phyloP scores from a whole-genome alignment of 2,113 vertebrate species.

The Alligator mississippiensis region DNA sequence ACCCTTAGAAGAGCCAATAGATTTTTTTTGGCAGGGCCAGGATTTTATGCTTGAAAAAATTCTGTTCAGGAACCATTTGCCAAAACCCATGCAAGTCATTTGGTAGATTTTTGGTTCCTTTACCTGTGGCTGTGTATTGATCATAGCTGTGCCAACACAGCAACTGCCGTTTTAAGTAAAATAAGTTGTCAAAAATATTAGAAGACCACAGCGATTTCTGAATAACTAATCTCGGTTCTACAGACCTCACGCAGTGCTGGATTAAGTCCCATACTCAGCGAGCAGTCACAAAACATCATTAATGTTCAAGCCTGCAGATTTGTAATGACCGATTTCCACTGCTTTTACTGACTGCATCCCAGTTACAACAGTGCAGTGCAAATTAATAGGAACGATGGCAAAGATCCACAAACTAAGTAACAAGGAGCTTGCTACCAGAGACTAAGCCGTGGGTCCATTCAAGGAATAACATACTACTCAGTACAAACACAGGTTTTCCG shows the following conservation, averaged over 20 bases:
- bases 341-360: not conserved
- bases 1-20: not conserved
- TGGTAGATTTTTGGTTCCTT: not conserved
- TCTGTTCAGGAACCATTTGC: not conserved
- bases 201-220: not conserved
- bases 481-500: not conserved
- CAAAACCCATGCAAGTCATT: not conserved
- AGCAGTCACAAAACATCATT: not conserved
- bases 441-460: not conserved
- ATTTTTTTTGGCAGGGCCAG: not conserved
- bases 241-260: not conserved
- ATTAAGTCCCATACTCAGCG: not conserved
- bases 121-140: not conserved
- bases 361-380: not conserved
- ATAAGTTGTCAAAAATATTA: not conserved
- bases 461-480: not conserved
- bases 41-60: not conserved
- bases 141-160: no score
- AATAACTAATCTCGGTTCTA: not conserved
- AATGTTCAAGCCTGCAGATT: not conserved
- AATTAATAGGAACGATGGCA: conserved; percentile 6
- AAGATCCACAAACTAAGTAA: not conserved
- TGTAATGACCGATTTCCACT: not conserved
- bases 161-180: not conserved
- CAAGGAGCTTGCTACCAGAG: not conserved